Evolutionary conservation across 2,797 vertebrate species (phyloP).

Genomic region (Phataginus tricuspis): DNA sequence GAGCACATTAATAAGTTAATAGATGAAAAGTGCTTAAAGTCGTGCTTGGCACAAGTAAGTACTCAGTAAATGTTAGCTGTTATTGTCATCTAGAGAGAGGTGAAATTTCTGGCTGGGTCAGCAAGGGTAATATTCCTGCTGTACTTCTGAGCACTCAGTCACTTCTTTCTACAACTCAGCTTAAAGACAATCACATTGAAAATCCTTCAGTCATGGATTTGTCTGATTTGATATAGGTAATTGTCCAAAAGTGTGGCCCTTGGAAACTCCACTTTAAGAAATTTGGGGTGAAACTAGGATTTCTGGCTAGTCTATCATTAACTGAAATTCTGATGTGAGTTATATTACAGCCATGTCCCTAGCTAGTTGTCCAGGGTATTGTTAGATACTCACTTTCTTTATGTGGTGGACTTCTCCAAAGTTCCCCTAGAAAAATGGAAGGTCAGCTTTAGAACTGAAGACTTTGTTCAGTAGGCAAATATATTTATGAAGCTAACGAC

Average conservation of each 20-base stretch:
- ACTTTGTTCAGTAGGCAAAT: background rate
- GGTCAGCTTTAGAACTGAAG: background rate
- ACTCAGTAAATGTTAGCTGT: background rate
- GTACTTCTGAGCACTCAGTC: background rate
- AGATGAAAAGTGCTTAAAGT: background rate
- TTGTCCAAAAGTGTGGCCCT: background rate
- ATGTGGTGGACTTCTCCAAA: background rate
- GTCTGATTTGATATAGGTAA: background rate
- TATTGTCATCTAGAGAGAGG: background rate
- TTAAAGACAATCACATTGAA: background rate
- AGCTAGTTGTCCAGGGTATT: background rate
- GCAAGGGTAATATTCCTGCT: background rate
- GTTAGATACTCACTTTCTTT: background rate
- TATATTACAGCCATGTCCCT: background rate
- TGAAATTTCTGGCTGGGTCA: background rate
- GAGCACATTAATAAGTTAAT: background rate
- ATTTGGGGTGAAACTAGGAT: background rate
- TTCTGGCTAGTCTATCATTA: background rate
- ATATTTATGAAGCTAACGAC: background rate
- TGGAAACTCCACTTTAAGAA: background rate
- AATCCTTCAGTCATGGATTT: background rate
- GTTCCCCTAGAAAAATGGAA: background rate
- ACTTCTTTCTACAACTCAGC: background rate
- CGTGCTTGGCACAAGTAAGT: background rate
- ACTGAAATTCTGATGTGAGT: background rate